Conservation (phyloP, 2,113 vertebrate species). For the Ophiodon elongatus region DNA sequence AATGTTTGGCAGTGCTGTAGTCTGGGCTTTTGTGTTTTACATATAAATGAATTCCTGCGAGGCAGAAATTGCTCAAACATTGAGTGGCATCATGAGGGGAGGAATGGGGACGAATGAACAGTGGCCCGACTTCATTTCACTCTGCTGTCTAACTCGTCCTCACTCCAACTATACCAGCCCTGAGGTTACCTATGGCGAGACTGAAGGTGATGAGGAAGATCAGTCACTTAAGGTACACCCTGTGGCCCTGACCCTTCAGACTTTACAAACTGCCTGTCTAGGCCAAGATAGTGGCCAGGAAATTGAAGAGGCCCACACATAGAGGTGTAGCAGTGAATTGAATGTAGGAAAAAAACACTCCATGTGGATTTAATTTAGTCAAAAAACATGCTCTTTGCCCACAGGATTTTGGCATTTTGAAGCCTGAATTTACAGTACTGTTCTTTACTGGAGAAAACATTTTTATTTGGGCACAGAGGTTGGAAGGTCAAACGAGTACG, state of each 20-base stretch:
- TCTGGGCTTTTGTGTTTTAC: conserved; percentile 21
- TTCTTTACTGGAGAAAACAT: too few relatives aligned
- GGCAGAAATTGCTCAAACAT: conserved; percentile 17
- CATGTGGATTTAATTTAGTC: background rate
- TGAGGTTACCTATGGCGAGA: conserved; percentile 17
- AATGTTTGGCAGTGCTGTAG: conserved; percentile 6
- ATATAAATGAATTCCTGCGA: conserved; percentile 42
- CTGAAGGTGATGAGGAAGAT: conserved; percentile 42
- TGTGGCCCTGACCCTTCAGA: conserved; percentile 24
- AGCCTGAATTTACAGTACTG: background rate
- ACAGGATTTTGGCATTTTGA: background rate
- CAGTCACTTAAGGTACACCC: conserved; percentile 33
- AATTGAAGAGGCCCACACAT: conserved; percentile 6
- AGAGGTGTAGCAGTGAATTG: background rate
- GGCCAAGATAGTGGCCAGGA: conserved; percentile 7
- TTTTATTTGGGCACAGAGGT: background rate
- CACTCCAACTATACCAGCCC: background rate
- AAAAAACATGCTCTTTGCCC: background rate
- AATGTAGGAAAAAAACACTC: background rate
- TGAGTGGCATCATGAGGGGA: background rate
- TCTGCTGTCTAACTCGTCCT: conserved; percentile 11
- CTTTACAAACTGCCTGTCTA: conserved; percentile 25
- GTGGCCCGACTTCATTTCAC: conserved; percentile 32
- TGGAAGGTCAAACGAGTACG: background rate
- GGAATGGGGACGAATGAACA: background rate